Evolutionary conservation across 2,797 vertebrate species (phyloP).

Genomic region (Amniataba percoides): DNA sequence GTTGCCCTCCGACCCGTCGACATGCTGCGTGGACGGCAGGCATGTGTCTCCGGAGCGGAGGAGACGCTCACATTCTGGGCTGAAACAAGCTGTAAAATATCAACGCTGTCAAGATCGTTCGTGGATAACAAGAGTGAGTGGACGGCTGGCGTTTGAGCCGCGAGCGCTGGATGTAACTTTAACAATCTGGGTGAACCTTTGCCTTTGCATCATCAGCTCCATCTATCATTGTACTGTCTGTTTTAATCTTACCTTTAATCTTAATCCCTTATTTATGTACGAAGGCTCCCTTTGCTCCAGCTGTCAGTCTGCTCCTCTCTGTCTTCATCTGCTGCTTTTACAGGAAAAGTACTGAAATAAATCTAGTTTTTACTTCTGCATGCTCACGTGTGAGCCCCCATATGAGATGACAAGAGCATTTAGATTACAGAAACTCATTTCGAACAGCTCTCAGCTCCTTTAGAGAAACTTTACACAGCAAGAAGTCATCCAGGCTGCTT

Average conservation of each 20-base stretch:
- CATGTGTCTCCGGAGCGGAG: conserved; percentile 34
- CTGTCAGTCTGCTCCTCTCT: neutral
- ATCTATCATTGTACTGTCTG: neutral
- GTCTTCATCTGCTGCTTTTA: neutral
- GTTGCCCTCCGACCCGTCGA: conserved; percentile 58
- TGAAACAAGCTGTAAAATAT: conserved; percentile 50
- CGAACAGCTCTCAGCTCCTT: neutral
- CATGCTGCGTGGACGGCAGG: conserved; percentile 42
- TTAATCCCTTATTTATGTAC: neutral
- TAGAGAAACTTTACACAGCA: conserved; percentile 33
- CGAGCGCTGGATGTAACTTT: neutral
- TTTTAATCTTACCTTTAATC: neutral
- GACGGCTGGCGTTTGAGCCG: neutral
- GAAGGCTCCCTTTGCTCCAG: neutral
- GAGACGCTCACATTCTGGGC: conserved; percentile 16
- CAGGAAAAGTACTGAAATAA: neutral
- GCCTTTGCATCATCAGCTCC: neutral
- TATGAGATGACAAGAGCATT: conserved; percentile 10
- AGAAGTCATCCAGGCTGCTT: neutral
- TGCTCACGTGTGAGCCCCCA: neutral
- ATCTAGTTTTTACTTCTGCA: neutral
- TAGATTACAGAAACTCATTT: conserved; percentile 38
- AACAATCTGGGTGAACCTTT: conserved; percentile 3
- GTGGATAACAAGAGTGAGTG: conserved; percentile 12
- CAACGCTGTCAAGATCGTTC: conserved; percentile 47